Base-by-base conservation (phyloP, 2,113 vertebrate species). In the Antigone vipio region DNA sequence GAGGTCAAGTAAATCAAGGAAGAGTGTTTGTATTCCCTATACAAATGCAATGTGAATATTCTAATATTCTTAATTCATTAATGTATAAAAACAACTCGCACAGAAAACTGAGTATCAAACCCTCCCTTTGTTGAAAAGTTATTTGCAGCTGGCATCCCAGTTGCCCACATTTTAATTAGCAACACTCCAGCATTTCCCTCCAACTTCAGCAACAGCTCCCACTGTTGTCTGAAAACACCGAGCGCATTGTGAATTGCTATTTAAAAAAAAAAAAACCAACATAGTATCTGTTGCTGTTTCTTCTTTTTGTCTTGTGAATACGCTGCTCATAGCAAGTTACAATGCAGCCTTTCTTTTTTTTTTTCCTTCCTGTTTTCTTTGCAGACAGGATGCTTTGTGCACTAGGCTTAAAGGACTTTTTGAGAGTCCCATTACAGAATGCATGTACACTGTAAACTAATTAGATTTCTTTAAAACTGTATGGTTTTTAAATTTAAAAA, bases 111-210 rank as follows among this genome's bases (percentile, higher is more conserved):
- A 75, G 0, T 32, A 87, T 15, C 55, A 92, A 88, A 34, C 17
- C n/a, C 16, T 55, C 14, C 45, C 29, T 93, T 78, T 89, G 80
- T 23, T 64, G 38, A 56, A 42, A 81, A 78, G 45, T 44, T 63
- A 78, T 52, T 77, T 92, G 76, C 92, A 84, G 81, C 60, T 77
- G 59, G 27, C 12, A 3, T 42, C 63, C 52, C 72, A 71, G 22
- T 20, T 91, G 83, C 56, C 69, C 71, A 47, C 50, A 76, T 60
- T 88, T 89, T 93, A 87, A 94, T 75, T 91, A 96, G 68, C 49
- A 94, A 86, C 62, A 80, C 42, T 75, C 44, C 9, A 79, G 63
- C 26, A 62, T 66, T 75, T 58, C 50, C 30, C 49, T 88, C 27
- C 15, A 73, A 68, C 77, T 68, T 53, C 74, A 87, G 83, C 40